These are phyloP conservation scores for Drosophila borealis DNA, from an alignment of 2,888 invertebrate species.

Conservation along the genomic window DNA sequence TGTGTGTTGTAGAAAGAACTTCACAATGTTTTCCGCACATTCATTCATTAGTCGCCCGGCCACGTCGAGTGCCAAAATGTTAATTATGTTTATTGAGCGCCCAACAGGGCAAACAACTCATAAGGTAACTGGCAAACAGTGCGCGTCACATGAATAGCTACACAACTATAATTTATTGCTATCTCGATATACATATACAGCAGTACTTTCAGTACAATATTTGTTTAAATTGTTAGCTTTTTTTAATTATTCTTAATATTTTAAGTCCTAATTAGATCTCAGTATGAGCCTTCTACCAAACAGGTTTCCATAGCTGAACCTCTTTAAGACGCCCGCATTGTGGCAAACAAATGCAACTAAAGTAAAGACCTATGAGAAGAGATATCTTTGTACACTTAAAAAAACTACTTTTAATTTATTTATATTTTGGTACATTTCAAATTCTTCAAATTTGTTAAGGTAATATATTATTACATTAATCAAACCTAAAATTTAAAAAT, in stretches of 20 bases:
- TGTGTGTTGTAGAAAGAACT: slow-evolving; percentile 26
- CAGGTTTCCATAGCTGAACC: neutral
- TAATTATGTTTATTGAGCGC: slow-evolving; percentile 77
- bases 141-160: neutral
- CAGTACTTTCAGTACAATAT: too few relatives aligned
- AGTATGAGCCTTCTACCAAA: neutral
- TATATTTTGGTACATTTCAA: neutral
- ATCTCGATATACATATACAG: too few relatives aligned
- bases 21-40: slow-evolving; percentile 49
- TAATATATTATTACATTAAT: too few relatives aligned
- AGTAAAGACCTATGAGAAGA: neutral
- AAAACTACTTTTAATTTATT: neutral
- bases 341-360: neutral
- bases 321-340: neutral
- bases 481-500: too few relatives aligned
- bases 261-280: neutral
- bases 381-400: neutral
- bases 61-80: slow-evolving; percentile 76
- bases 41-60: slow-evolving; percentile 71
- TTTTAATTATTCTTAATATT: neutral
- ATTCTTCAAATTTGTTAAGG: too few relatives aligned
- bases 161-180: too few relatives aligned
- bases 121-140: slow-evolving; percentile 17
- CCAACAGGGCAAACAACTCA: slow-evolving; percentile 56
- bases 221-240: too few relatives aligned